A percentile compares a stretch with the other conserved stretches of the same genome.
phyloP scores from a whole-genome alignment of 2,113 vertebrate genomes.

The Istiophorus platypterus region DNA sequence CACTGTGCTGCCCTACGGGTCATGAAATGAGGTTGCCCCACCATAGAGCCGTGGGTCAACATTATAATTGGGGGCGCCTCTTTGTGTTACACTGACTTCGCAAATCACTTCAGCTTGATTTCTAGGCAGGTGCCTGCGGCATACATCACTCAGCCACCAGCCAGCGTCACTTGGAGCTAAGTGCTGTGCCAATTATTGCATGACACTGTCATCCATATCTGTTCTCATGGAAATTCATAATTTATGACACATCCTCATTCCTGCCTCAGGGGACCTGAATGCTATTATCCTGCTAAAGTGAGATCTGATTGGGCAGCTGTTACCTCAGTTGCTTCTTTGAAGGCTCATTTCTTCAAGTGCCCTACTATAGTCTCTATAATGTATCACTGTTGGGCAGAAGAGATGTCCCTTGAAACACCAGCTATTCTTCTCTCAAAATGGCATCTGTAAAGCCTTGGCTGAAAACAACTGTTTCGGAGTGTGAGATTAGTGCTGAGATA shows the following conservation, averaged over 20 bases:
- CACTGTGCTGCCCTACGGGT: constrained; percentile 15
- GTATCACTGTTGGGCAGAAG: constrained; percentile 40
- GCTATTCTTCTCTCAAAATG: constrained; percentile 16
- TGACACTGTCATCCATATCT: constrained; percentile 73
- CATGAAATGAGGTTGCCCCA: constrained; percentile 13
- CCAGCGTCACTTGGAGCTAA: constrained; percentile 59
- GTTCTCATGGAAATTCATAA: constrained; percentile 74
- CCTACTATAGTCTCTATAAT: constrained; percentile 29
- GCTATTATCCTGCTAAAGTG: constrained; percentile 71
- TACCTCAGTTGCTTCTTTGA: constrained; percentile 69
- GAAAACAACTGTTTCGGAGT: constrained; percentile 1
- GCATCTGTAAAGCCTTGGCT: background rate
- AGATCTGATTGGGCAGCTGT: constrained; percentile 75
- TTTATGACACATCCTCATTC: constrained; percentile 74
- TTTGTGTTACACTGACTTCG: constrained; percentile 58
- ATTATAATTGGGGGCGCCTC: constrained; percentile 53
- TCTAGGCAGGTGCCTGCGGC: constrained; percentile 53
- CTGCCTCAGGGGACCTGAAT: constrained; percentile 66
- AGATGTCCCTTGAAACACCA: constrained; percentile 25
- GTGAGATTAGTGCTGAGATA: background rate
- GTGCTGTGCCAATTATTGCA: constrained; percentile 75
- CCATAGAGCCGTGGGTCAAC: constrained; percentile 42
- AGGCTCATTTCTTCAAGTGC: constrained; percentile 66
- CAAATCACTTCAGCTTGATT: constrained; percentile 55
- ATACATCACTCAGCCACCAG: constrained; percentile 54